Conservation (phyloP, 2,888 invertebrate species). For the Gortyna flavago region DNA sequence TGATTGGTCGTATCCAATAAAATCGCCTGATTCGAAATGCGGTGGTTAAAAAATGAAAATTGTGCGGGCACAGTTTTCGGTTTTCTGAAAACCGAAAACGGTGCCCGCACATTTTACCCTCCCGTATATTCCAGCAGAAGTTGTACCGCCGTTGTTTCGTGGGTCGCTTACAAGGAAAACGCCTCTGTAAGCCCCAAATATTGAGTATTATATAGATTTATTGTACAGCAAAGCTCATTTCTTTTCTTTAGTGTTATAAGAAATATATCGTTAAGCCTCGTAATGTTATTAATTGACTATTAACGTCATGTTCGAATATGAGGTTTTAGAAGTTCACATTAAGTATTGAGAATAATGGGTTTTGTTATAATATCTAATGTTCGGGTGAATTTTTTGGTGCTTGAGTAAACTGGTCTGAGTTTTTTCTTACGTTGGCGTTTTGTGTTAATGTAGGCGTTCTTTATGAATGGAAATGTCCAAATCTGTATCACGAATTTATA, state of each 20-base stretch:
- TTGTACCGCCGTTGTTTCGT: conserved; percentile 55
- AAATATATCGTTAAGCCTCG: conserved; percentile 55
- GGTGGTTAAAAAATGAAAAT: no score
- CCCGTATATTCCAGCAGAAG: conserved; percentile 43
- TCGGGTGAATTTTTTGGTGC: background rate
- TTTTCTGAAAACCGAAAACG: no score
- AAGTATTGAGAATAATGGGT: conserved; percentile 2
- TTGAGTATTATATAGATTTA: conserved; percentile 72
- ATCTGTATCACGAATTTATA: background rate
- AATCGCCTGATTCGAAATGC: no score
- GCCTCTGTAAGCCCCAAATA: conserved; percentile 62
- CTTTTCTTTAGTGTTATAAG: conserved; percentile 58
- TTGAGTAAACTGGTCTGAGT: background rate
- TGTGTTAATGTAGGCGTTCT: background rate
- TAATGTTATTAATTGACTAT: conserved; percentile 60
- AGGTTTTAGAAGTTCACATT: conserved; percentile 31
- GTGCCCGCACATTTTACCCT: background rate
- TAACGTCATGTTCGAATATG: conserved; percentile 49
- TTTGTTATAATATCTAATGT: background rate
- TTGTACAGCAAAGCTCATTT: conserved; percentile 61
- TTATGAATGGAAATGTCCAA: background rate
- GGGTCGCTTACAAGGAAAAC: conserved; percentile 63
- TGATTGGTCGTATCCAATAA: no score
- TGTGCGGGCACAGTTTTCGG: no score
- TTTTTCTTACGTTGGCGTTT: no score